Evolutionary conservation across 2,113 vertebrate genomes (phyloP), one percentile per base, ranked within the genome.

Genomic region (Lasiurus borealis): DNA sequence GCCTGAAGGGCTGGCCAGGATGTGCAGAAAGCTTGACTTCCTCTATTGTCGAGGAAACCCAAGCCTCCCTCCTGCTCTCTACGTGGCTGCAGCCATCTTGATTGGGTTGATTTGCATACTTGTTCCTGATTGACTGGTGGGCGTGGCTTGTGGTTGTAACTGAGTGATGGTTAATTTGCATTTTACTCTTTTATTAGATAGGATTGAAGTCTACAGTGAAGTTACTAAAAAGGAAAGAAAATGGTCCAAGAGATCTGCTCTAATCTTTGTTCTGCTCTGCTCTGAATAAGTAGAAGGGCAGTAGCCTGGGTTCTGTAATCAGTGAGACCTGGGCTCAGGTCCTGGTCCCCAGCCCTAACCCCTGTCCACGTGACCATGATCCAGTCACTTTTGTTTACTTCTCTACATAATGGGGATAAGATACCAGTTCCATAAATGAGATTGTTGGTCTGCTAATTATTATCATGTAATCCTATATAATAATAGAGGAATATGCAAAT

Each of bases 151-250:
- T 40, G 40, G 40, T 40, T 40, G 40, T 40, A 40, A 40, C 40
- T 3, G 40, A 40, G 40, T 40, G 40, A 40, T 40, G 40, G 40
- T 40, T 40, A 40, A 40, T 40, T 40, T 40, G 40, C 40, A 40
- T 40, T 40, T 40, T 40, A 40, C 40, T 40, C 40, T 40, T 40
- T 40, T 40, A 40, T 40, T 40, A 40, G 40, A 40, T 40, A 40
- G 40, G 40, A 40, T 48, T 78, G 48, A 86, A 59, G 21, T 77
- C 14, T 57, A 52, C 23, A 59, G n/a, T 76, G 25, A 34, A 88
- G 40, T 93, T 88, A 82, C 14, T 77, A 23, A 50, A 77, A 78
- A 90, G 44, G 12, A 78, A 94, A 68, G 31, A 50, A 76, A 71
- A 69, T 64, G 25, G 9, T 48, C 36, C 23, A n/a, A 27, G 46